Evolutionary conservation across 2,888 invertebrate genomes (phyloP), one percentile per base, ranked within the genome.

Genomic region (Tyria jacobaeae): DNA sequence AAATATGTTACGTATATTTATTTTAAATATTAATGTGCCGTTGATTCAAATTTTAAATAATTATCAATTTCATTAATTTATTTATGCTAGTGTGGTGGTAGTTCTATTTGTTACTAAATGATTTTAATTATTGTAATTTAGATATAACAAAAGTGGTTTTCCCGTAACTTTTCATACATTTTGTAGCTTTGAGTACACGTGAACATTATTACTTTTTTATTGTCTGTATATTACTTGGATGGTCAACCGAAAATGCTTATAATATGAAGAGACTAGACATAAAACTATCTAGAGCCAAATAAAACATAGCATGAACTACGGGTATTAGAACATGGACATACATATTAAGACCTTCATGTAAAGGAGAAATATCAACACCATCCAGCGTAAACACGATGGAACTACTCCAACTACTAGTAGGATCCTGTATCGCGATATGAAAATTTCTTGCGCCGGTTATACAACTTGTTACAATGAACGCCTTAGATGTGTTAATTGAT

Each of bases 41-140:
- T n/a, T 48, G 10, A 6, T 47, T 4, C 7, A 2, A 6, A 25
- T 48, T 25, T 15, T 10, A 5, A 3, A 44, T 1, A 2, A 25
- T 21, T 39, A 3, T 41, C 5, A n/a, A 27, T 25, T 37, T 39
- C 27, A 35, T 51, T 51, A 35, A 12, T 15, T 24, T 27, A 17
- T 41, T 17, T 27, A 6, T 27, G 27, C 55, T 34, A 1, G 10
- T 15, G 1, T 55, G 31, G 21, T 31, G 9, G 34, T 21, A 15
- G 35, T n/a, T 39, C 17, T 48, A 25, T 60, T 12, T 41, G 49
- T 50, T 25, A 50, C 27, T 34, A 24, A 49, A 51, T 47, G 37
- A 15, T 44, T 55, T 21, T 24, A 2, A 12, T 21, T 44, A 10
- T 12, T 54, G 55, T 55, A 31, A 44, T 31, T 10, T 31, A 21